phyloP scores from a whole-genome alignment of 2,797 vertebrate genomes.

The Acanthurus leucopareius region DNA sequence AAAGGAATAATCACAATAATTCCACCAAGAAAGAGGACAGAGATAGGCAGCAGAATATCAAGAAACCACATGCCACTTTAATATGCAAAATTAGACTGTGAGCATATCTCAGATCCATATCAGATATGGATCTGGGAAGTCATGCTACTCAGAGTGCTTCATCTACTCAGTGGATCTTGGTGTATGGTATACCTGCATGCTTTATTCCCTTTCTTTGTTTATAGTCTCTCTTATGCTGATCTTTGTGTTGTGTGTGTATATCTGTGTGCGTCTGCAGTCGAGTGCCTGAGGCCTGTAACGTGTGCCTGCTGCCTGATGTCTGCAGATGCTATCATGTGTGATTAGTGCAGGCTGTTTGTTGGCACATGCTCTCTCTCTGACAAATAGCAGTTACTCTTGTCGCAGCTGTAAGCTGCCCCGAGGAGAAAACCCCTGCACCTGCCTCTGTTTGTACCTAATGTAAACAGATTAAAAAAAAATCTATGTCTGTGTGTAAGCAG shows the following conservation, averaged over 20 bases:
- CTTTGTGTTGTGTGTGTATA: background rate
- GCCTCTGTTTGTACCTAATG: slow-evolving; percentile 69
- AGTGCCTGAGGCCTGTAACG: slow-evolving; percentile 60
- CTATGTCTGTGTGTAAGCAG: background rate
- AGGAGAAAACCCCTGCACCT: slow-evolving; percentile 74
- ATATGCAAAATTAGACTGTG: no score
- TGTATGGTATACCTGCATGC: background rate
- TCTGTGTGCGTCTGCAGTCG: slow-evolving; percentile 6
- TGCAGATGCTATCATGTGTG: slow-evolving; percentile 66
- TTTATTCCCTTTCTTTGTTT: background rate
- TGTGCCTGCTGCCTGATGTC: slow-evolving; percentile 71
- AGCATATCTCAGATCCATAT: no score
- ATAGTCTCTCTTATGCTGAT: background rate
- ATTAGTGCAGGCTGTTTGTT: slow-evolving; percentile 61
- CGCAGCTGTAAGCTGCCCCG: slow-evolving; percentile 49
- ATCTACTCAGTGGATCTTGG: background rate
- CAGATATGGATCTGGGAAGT: background rate
- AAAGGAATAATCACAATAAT: no score
- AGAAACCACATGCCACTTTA: no score
- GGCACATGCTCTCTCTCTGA: slow-evolving; percentile 53
- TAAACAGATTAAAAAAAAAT: slow-evolving; percentile 61
- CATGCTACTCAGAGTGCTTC: background rate
- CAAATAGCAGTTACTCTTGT: slow-evolving; percentile 61
- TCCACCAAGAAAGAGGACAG: no score
- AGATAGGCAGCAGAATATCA: no score